Base-by-base conservation (phyloP, 1,140 invertebrate species). In the Tetragonula clypearis region DNA sequence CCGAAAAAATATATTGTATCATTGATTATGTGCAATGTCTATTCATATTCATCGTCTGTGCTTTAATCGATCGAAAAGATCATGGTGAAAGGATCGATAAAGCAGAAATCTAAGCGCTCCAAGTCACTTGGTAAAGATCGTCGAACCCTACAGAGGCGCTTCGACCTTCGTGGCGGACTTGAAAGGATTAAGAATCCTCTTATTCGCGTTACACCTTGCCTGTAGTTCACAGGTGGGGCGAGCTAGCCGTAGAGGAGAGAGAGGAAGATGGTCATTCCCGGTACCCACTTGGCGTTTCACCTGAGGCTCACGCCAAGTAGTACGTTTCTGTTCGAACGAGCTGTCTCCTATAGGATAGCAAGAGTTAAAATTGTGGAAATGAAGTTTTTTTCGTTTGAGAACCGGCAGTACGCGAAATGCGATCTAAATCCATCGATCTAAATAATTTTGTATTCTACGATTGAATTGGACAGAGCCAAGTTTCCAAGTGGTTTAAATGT, bases 221-320 rank as follows among this genome's bases (percentile, higher is more conserved):
- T 56, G 80, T 89, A 75, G 79, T 17, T 77, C 56, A 35, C 83
- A 85, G 76, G 82, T 84, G 87, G 87, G 85, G 79, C 65, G 71
- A 69, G 78, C 76, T 62, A 72, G 82, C 79, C 79, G 58, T 76
- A 71, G 87, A 75, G 85, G 73, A 73, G 76, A 69, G 79, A 88
- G 83, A 84, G 84, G 87, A 84, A 3, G 86, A 84, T 85, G 90
- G 90, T 91, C 85, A 82, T 86, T 92, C 90, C 82, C 80, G 89
- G 89, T 91, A 91, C 91, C 93, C 92, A 93, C 92, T 93, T 94
- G 91, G 92, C 92, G 90, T 93, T 90, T 93, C 90, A 90, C 87
- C 89, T 82, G 88, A 90, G 84, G 89, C 88, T 84, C 84, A 60
- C 76, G 84, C 66, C 68, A 84, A 86, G 86, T 90, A 68, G 86